Evolutionary conservation across 2,888 invertebrate species (phyloP).

Genomic region (Sclerodermus sp.): DNA sequence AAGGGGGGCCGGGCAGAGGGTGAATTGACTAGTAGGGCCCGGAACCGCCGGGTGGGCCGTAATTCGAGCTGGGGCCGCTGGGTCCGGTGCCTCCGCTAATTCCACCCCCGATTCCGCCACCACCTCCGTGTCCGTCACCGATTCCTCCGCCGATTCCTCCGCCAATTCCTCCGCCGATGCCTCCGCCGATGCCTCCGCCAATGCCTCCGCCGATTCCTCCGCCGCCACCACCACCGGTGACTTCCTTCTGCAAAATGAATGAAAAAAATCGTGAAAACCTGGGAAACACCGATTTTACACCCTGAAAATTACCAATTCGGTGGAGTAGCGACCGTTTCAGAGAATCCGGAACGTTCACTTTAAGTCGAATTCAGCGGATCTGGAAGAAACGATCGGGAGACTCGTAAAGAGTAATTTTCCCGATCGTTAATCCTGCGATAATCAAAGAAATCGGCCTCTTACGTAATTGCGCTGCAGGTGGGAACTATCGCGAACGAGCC

Average conservation of each 20-base stretch:
- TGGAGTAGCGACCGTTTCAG: too few species aligned
- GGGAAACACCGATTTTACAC: neutral
- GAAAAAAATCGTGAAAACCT: neutral
- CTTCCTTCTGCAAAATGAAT: conserved; percentile 39
- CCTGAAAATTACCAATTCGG: too few species aligned
- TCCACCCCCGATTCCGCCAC: conserved; percentile 31
- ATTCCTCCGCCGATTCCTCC: conserved; percentile 25
- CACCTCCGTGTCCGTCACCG: conserved; percentile 24
- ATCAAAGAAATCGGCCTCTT: too few species aligned
- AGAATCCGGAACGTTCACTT: too few species aligned
- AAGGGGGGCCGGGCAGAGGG: conserved; percentile 4
- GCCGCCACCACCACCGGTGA: conserved; percentile 35
- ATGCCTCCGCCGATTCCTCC: conserved; percentile 40
- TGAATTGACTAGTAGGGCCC: conserved; percentile 66
- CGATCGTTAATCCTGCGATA: too few species aligned
- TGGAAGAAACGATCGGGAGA: too few species aligned
- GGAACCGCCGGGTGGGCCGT: conserved; percentile 70
- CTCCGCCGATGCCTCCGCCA: conserved; percentile 39
- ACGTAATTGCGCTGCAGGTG: too few species aligned
- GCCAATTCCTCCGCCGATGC: conserved; percentile 29
- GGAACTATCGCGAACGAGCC: too few species aligned
- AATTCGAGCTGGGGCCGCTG: conserved; percentile 62
- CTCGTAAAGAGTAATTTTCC: too few species aligned
- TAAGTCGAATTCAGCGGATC: too few species aligned
- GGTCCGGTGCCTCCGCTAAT: conserved; percentile 44